Conservation (phyloP, 2,888 invertebrate species). For the Amphipyra berbera region DNA sequence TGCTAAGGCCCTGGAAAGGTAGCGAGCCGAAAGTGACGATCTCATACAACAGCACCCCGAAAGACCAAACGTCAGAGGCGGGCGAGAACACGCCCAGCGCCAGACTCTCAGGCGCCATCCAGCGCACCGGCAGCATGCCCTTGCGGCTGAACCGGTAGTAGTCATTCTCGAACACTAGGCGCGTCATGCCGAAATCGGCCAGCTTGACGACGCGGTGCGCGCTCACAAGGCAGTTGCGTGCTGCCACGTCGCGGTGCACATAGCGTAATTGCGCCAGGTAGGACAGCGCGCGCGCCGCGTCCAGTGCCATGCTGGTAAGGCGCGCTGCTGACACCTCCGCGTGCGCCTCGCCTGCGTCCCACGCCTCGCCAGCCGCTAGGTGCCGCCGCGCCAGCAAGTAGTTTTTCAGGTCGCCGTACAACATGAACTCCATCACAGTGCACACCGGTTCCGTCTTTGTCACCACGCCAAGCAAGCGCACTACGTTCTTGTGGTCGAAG, state of each 20-base stretch:
- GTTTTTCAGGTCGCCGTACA: constrained; percentile 97
- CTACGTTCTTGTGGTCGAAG: constrained; percentile 97
- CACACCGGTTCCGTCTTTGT: constrained; percentile 96
- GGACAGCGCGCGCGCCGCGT: constrained; percentile 95
- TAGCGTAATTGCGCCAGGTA: constrained; percentile 96
- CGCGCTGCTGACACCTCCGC: constrained; percentile 95
- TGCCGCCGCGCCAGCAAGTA: constrained; percentile 96
- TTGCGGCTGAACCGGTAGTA: constrained; percentile 97
- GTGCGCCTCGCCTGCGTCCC: constrained; percentile 94
- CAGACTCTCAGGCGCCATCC: constrained; percentile 98
- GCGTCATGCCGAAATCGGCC: constrained; percentile 98
- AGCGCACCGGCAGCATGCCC: constrained; percentile 96
- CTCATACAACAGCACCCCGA: constrained; percentile 96
- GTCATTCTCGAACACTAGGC: constrained; percentile 96
- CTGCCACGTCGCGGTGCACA: constrained; percentile 96
- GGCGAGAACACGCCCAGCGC: constrained; percentile 95
- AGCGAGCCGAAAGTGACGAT: constrained; percentile 97
- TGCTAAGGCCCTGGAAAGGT: constrained; percentile 96
- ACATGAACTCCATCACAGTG: constrained; percentile 98
- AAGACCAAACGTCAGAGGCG: constrained; percentile 97
- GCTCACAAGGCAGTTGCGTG: constrained; percentile 94
- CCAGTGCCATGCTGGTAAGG: constrained; percentile 96
- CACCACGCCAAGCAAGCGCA: constrained; percentile 95
- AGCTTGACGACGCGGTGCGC: constrained; percentile 93
- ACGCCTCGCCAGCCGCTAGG: constrained; percentile 95